phyloP scores from a whole-genome alignment of 2,797 vertebrate genomes.

The Lophotriccus pileatus region DNA sequence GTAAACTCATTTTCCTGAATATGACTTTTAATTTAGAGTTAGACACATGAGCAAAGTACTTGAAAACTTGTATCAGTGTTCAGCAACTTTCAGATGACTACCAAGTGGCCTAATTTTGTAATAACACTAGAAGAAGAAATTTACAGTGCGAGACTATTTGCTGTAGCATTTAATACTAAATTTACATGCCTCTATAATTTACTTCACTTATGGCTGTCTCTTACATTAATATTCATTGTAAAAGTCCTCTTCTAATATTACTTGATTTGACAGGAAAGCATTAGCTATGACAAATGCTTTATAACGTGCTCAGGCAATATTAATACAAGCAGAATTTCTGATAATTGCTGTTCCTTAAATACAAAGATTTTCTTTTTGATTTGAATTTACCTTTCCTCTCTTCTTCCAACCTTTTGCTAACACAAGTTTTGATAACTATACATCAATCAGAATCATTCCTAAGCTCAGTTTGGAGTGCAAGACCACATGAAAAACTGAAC shows the following conservation, averaged over 20 bases:
- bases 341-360: conserved; percentile 69
- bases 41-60: conserved; percentile 12
- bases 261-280: conserved; percentile 75
- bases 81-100: conserved; percentile 64
- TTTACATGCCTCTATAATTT: conserved; percentile 83
- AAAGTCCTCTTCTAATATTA: conserved; percentile 70
- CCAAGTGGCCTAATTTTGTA: conserved; percentile 72
- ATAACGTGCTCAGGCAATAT: conserved; percentile 64
- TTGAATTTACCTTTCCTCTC: conserved; percentile 2
- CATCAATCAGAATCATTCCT: neutral
- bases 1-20: conserved; percentile 39
- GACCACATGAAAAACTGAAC: neutral
- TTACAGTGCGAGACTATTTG: conserved; percentile 73
- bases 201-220: conserved; percentile 79
- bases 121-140: conserved; percentile 73
- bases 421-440: neutral
- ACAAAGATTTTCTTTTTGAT: conserved; percentile 31
- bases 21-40: conserved; percentile 49
- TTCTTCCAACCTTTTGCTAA: neutral
- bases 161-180: conserved; percentile 76
- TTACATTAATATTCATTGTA: conserved; percentile 88
- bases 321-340: conserved; percentile 66
- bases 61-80: conserved; percentile 54
- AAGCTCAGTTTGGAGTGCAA: neutral
- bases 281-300: conserved; percentile 73